Conservation (phyloP, 2,888 invertebrate species). For the Amphiduros pacificus region DNA sequence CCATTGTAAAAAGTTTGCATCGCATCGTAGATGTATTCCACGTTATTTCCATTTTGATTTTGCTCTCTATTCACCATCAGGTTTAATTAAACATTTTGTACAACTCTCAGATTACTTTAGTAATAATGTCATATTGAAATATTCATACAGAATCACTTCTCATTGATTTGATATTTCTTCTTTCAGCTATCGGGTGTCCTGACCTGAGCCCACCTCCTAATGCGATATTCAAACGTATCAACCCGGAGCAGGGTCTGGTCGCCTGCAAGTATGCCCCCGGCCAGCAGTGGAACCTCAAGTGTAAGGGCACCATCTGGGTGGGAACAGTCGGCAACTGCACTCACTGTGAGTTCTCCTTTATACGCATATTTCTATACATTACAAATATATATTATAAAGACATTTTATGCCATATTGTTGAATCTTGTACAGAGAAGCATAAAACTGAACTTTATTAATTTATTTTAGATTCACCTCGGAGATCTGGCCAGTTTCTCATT, state of each 20-base stretch:
- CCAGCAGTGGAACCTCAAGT: constrained; percentile 13
- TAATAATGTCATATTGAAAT: no score
- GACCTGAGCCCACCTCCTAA: constrained; percentile 13
- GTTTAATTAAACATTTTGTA: no score
- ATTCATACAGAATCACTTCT: not conserved
- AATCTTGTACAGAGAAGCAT: no score
- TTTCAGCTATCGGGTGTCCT: constrained; percentile 15
- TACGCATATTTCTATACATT: no score
- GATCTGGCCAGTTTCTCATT: constrained; percentile 10
- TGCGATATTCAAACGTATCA: constrained; percentile 5
- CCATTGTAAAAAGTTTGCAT: no score
- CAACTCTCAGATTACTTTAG: no score
- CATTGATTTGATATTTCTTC: not conserved
- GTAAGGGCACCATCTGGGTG: constrained; percentile 11
- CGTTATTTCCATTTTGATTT: no score
- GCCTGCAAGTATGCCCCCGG: constrained; percentile 15
- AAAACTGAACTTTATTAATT: no score
- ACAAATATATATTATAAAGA: no score
- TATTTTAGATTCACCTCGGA: constrained; percentile 8
- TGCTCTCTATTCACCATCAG: no score
- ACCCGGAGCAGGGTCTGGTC: not conserved
- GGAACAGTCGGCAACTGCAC: constrained; percentile 18
- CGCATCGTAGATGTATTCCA: no score
- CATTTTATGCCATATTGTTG: no score
- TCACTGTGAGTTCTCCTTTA: constrained; percentile 5